Evolutionary conservation across 2,113 vertebrate genomes (phyloP).

Genomic region (Lanius collurio): DNA sequence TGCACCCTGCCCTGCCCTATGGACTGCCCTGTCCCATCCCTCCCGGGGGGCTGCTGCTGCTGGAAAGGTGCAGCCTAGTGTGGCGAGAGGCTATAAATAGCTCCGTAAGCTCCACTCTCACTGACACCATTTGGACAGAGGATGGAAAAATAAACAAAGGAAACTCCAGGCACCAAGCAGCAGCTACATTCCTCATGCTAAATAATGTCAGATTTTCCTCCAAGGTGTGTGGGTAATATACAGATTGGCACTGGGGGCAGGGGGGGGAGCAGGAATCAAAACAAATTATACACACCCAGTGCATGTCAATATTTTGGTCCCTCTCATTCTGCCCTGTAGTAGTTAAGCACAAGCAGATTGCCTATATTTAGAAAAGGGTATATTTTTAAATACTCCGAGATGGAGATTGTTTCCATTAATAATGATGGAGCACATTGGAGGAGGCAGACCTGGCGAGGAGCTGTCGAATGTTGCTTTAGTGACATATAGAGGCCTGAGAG

Average conservation of each 20-base stretch:
- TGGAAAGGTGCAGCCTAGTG: constrained; percentile 59
- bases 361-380: constrained; percentile 70
- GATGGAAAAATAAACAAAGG: constrained; percentile 75
- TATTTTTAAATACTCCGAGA: constrained; percentile 61
- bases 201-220: constrained; percentile 41
- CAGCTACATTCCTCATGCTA: constrained; percentile 46
- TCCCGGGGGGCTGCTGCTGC: not conserved
- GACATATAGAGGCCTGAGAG: constrained; percentile 59
- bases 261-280: constrained; percentile 50
- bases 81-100: constrained; percentile 67
- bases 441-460: not conserved
- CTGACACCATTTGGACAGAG: constrained; percentile 70
- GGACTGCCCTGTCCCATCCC: not conserved
- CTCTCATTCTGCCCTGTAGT: constrained; percentile 76
- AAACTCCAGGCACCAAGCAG: constrained; percentile 54
- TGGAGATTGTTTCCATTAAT: constrained; percentile 77
- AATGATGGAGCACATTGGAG: constrained; percentile 49
- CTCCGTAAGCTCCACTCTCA: constrained; percentile 31
- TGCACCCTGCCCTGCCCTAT: not conserved
- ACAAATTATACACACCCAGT: constrained; percentile 80
- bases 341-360: constrained; percentile 71
- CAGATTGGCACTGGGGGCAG: not conserved
- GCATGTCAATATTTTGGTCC: constrained; percentile 81
- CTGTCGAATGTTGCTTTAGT: constrained; percentile 61
- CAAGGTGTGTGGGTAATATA: constrained; percentile 31